Percentiles rank a stretch among this genome's conserved stretches.
phyloP scores from a whole-genome alignment of 2,888 invertebrate genomes.

The Cyaniris semiargus region DNA sequence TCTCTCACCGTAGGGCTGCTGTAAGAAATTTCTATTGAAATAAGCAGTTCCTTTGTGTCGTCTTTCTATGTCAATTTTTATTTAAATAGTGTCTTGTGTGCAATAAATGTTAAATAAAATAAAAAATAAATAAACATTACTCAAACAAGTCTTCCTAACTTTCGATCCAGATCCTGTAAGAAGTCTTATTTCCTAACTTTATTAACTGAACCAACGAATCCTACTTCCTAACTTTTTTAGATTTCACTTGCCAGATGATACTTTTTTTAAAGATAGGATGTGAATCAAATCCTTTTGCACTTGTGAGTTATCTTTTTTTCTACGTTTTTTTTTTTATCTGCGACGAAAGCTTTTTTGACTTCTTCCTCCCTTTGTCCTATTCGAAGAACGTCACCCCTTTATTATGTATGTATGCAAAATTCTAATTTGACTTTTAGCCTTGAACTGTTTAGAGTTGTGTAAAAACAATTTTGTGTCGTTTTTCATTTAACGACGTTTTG shows the following conservation, averaged over 20 bases:
- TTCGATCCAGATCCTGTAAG: not conserved
- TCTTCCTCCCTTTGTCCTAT: constrained; percentile 75
- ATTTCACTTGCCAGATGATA: not conserved
- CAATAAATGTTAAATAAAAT: too few species aligned
- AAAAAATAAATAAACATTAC: too few species aligned
- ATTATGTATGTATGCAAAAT: constrained; percentile 54
- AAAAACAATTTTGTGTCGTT: not conserved
- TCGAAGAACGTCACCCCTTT: constrained; percentile 62
- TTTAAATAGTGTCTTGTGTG: too few species aligned
- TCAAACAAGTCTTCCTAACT: not conserved
- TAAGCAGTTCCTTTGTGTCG: too few species aligned
- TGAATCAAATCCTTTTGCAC: constrained; percentile 34
- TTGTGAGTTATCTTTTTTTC: constrained; percentile 51
- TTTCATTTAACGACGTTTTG: not conserved
- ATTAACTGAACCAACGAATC: not conserved
- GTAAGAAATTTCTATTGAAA: too few species aligned
- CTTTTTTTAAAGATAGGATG: constrained; percentile 6
- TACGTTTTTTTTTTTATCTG: constrained; percentile 62
- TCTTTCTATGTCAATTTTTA: too few species aligned
- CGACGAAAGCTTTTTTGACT: constrained; percentile 58
- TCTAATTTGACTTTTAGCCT: constrained; percentile 36
- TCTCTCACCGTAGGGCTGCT: too few species aligned
- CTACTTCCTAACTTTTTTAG: not conserved
- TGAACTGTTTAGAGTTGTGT: not conserved
- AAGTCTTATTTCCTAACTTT: not conserved